Evolutionary conservation across 2,888 invertebrate genomes (phyloP), one percentile per base, ranked within the genome.

Genomic region (Lasioglossum leucozonium): DNA sequence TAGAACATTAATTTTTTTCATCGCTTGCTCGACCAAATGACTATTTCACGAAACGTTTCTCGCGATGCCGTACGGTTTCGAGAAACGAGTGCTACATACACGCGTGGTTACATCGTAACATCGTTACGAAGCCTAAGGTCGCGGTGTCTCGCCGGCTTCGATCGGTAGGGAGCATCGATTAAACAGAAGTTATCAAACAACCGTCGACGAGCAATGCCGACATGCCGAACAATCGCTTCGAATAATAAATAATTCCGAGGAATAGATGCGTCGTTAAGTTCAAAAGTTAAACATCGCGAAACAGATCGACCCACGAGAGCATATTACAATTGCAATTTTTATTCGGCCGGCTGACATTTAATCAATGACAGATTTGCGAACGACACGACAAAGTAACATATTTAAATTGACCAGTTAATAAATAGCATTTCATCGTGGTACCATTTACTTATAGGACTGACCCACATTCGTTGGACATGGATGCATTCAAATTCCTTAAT

Each of bases 401-500:
- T 84, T 84, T 78, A 84, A 84, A 72, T 40, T 67, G 62, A 16
- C 34, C 18, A 37, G 51, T 78, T 84, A 84, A 84, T 84, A 84
- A 84, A 78, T 84, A 84, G 71, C 47, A 71, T 78, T 75, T 83
- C 26, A 6, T 44, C 58, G 78, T 11, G 30, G 71, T 71, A 44
- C 65, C 69, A 69, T 74, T 79, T 55, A 75, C 79, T 71, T 72
- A 79, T 51, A 37, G 62, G 34, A 30, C 55, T 84, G 84, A 84
- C 84, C 84, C 65, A 84, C 51, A 84, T 84, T 44, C 79, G n/a
- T 62, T 74, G 65, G 72, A 62, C 55, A 62, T 55, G 51, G 74
- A 72, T 72, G 74, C 85, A 65, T 78, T 84, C 44, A 84, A 78
- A 84, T 75, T 65, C 84, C 65, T 84, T 79, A 79, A 84, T 84